Base-by-base conservation (phyloP, 2,113 vertebrate genomes). In the Embiotoca jacksoni region DNA sequence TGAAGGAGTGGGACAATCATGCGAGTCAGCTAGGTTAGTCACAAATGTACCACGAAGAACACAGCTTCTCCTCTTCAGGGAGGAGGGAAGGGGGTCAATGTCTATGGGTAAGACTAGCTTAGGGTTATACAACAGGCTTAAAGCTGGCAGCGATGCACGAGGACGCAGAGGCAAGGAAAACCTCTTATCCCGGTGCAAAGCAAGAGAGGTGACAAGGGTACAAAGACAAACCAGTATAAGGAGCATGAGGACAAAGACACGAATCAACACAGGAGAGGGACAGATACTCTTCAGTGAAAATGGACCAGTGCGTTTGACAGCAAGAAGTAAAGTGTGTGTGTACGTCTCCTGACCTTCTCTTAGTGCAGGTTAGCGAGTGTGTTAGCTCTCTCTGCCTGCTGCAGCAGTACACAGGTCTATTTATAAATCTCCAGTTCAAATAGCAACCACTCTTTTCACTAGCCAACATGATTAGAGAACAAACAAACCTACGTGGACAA, bases 361-460 rank as follows among this genome's bases (percentile, higher is more conserved):
- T 54, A 16, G 65, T 55, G 67, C 57, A 76, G 77, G 86, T 86
- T 89, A 86, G 49, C 13, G 31, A 81, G 63, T 39, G 61, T 14
- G 79, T 72, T 81, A 41, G 72, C 55, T 53, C 67, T 80, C 64
- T 57, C 53, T 82, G 89, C 78, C 65, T 79, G 57, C 77, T 86
- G 83, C 88, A 79, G 82, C 81, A 59, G 80, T 72, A 90, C 71
- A 86, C 69, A 63, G 59, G 53, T 72, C 89, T 91, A 92, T 90
- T 87, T 90, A 92, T 92, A 93, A 88, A 85, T 80, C 63, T 31
- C 5, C 39, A 72, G 87, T 89, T 92, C 83, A 92, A 92, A 91
- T 82, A 89, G 74, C 84, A 84, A 86, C 82, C 83, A 71, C 66
- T 88, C 56, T 79, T 75, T 74, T 80, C 76, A 80, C 83, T 33